phyloP scores from a whole-genome alignment of 2,113 vertebrate genomes.

The Scortum barcoo region DNA sequence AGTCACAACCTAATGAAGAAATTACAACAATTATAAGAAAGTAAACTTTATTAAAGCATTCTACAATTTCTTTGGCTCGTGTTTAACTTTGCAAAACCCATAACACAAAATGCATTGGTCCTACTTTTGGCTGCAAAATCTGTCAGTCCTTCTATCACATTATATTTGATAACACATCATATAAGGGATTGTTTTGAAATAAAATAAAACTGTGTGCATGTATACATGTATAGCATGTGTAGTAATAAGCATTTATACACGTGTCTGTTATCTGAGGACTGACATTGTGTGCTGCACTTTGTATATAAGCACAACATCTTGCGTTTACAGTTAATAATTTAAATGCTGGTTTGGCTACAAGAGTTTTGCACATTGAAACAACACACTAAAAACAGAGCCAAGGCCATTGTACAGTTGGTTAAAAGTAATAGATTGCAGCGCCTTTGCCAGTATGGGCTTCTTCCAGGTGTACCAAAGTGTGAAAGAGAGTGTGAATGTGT shows the following conservation, averaged over 20 bases:
- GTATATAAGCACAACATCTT: not conserved
- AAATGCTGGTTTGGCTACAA: not conserved
- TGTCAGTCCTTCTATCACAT: no score
- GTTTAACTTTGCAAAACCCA: no score
- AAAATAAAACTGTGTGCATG: no score
- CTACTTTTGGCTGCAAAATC: no score
- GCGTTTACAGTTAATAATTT: not conserved
- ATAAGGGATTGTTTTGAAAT: no score
- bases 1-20: not conserved
- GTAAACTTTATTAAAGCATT: not conserved
- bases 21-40: not conserved
- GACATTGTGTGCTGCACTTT: not conserved
- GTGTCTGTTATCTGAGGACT: not conserved
- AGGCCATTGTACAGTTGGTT: not conserved
- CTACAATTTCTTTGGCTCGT: no score
- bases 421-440: not conserved
- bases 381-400: not conserved
- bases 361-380: not conserved
- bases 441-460: not conserved
- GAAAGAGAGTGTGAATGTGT: slow-evolving; percentile 4
- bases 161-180: no score
- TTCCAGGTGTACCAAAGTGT: not conserved
- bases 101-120: not conserved
- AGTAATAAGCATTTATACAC: not conserved
- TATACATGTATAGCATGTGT: no score